Base-by-base conservation (phyloP, 2,113 vertebrate species). In the Neoarius graeffei region DNA sequence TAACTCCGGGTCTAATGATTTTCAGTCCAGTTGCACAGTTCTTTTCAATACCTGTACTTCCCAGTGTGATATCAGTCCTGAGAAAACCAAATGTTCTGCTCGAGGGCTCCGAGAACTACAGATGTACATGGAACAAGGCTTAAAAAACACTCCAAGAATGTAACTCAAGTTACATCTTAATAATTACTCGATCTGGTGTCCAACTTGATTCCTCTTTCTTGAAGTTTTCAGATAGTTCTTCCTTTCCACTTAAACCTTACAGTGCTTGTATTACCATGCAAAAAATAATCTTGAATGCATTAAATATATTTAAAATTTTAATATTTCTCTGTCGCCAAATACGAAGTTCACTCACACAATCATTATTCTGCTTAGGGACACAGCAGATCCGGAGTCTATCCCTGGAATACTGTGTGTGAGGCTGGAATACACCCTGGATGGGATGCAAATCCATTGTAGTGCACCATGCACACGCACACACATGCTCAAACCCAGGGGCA, bases 21-120 rank as follows among this genome's bases (percentile, higher is more conserved):
- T 82, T 13, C 67, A 83, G 57, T 19, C 48, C 42, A 19, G 5
- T 52, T 81, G 25, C 48, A 20, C 64, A 71, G 81, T 35, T 23
- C 20, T 52, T 48, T 66, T 86, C 64, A 57, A 81, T 81, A 54
- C 88, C 93, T 92, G 92, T 86, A 88, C 60, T 88, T 87, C 67
- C 89, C 85, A 89, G 54, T 62, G 77, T 86, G 67, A 90, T 82
- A 87, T 83, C 52, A 14, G 14, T 11, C 14, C 60, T 20, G 64
- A 80, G 56, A 86, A 86, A 81, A 81, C 57, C 64, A 35, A 54
- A 35, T 87, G 86, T 84, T 86, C 60, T 67, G 69, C 52, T 69
- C 4, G 27, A 15, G 23, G 25, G 62, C 23, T 15, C 66, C 19
- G 66, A 64, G 56, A 77, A n/a, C 82, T 10, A 52, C 8, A 17